Evolutionary conservation across 2,113 vertebrate genomes (phyloP).

Genomic region (Falcunculus frontatus): DNA sequence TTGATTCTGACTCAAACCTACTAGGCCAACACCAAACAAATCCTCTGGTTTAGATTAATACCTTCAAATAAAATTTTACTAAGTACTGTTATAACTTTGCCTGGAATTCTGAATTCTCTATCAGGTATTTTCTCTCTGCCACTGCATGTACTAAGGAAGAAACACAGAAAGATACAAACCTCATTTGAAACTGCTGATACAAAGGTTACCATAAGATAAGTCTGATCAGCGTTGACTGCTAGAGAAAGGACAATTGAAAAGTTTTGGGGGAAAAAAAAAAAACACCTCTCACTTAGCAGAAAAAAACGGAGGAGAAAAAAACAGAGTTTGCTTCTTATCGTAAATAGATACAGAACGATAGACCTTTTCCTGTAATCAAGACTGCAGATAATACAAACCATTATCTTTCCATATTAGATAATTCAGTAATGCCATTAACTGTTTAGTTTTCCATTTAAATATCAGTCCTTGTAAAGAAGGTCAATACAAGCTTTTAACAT

Average conservation of each 20-base stretch:
- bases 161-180: not conserved
- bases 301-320: not conserved
- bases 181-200: not conserved
- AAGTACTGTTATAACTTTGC: not conserved
- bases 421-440: slow-evolving; percentile 9
- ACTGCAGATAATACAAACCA: not conserved
- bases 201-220: not conserved
- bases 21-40: not conserved
- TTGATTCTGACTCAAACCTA: not conserved
- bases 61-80: not conserved
- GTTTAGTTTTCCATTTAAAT: not conserved
- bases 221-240: not conserved
- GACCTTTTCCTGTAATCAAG: slow-evolving; percentile 14
- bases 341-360: not conserved
- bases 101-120: not conserved
- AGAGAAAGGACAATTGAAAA: not conserved
- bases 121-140: not conserved
- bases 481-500: slow-evolving; percentile 35
- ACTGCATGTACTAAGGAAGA: not conserved
- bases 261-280: not conserved
- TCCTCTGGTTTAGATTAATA: not conserved
- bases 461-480: not conserved
- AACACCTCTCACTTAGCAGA: not conserved
- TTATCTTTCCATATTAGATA: not conserved
- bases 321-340: not conserved